Conservation (phyloP, 2,797 vertebrate genomes). For the Cheirogaleus major region DNA sequence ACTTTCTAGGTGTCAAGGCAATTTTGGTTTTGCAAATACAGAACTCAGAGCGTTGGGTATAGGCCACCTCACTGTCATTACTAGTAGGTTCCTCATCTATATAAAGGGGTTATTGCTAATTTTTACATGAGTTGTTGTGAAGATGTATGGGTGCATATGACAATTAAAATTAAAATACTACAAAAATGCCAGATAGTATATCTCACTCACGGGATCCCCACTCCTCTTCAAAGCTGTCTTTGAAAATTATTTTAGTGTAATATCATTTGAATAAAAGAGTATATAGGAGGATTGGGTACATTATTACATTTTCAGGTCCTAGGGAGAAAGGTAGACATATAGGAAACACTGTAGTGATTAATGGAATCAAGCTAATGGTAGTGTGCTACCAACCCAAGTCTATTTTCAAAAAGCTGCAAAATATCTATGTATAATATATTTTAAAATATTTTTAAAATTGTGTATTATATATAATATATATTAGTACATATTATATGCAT, state of each 20-base stretch:
- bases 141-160: not conserved
- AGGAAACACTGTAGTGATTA: not conserved
- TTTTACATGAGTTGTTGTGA: too few species aligned
- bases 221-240: not conserved
- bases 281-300: not conserved
- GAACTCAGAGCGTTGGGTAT: not conserved
- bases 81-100: not conserved
- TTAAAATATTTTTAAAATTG: not conserved
- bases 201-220: not conserved
- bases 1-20: too few species aligned
- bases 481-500: too few species aligned
- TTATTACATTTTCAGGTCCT: not conserved
- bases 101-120: not conserved
- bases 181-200: not conserved
- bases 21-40: not conserved
- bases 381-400: not conserved
- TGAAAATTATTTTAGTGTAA: not conserved
- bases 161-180: not conserved
- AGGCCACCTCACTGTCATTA: not conserved
- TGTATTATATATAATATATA: not conserved
- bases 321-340: not conserved
- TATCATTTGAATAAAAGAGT: not conserved
- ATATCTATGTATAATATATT: not conserved
- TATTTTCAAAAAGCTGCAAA: constrained; percentile 13
- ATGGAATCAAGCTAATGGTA: not conserved